Base-by-base conservation (phyloP, 2,113 vertebrate genomes). In the Paraplagusia blochii region DNA sequence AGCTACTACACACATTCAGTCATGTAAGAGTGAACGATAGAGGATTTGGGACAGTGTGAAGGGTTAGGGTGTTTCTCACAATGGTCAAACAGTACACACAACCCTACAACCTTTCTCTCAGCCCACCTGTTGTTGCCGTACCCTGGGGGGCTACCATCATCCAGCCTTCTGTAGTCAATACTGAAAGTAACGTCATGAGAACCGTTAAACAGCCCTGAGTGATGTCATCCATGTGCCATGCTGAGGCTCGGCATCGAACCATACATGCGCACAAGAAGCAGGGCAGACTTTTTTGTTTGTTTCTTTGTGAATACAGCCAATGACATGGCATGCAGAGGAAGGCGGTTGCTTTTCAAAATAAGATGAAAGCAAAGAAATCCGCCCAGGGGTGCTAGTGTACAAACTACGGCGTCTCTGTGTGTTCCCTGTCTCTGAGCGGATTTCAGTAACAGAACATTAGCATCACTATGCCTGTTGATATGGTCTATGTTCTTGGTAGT, bases 111-210 rank as follows among this genome's bases (percentile, higher is more conserved):
- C 12, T 66, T 57, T 74, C 53, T 58, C 58, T 77, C 71, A 69
- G 85, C 87, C 86, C 88, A 91, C 91, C 91, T 91, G 90, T 87
- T 88, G 85, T 82, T 88, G 89, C 69, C 1, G 85, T 77, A 88
- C 85, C 85, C 87, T 39, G 88, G 85, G 60, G 76, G 49, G 82
- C 88, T 88, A 87, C 89, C 88, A 69, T 92, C 91, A 83, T 92
- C 90, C 86, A 88, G 79, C 86, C 88, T 88, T 82, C 89, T 84
- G 88, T 85, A 85, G 83, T 92, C 91, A 82, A 90, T 83, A 88
- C 91, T 92, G 90, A 85, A 92, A 92, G 84, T 90, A 85, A 91
- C 29, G 89, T 86, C 76, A 91, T 73, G 81, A 89, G 74, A 91
- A 88, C 79, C 52, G 54, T 91, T 90, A 91, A 87, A 84, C 59